phyloP scores from a whole-genome alignment of 2,113 vertebrate species.

The Pterocles burchelli region DNA sequence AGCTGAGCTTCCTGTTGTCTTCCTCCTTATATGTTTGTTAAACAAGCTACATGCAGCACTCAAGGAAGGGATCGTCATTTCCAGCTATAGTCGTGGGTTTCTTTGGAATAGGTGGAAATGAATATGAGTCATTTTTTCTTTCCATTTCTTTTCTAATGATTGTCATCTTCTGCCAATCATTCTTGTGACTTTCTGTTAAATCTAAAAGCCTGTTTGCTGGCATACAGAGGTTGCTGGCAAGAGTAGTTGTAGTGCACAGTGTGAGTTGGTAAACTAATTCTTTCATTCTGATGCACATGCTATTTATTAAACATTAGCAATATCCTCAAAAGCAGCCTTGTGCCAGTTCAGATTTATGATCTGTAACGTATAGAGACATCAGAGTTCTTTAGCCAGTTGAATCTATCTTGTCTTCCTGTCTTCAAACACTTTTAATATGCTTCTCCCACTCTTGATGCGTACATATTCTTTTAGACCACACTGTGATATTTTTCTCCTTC shows the following conservation, averaged over 20 bases:
- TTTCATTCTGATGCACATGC: not conserved
- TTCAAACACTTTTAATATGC: not conserved
- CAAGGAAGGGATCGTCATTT: not conserved
- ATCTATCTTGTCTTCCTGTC: not conserved
- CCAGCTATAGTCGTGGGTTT: not conserved
- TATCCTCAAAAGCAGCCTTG: not conserved
- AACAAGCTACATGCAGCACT: conserved; percentile 16
- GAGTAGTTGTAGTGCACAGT: not conserved
- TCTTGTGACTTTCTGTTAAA: not conserved
- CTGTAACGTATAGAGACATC: not conserved
- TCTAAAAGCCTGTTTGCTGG: not conserved
- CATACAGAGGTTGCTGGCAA: not conserved
- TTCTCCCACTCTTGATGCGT: not conserved
- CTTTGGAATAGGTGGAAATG: not conserved
- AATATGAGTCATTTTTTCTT: not conserved
- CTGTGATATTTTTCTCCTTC: not conserved
- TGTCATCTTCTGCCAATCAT: not conserved
- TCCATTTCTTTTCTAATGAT: not conserved
- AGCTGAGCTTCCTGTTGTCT: conserved; percentile 60
- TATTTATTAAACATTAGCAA: not conserved
- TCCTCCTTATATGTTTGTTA: conserved; percentile 42
- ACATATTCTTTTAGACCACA: not conserved
- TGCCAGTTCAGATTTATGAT: not conserved
- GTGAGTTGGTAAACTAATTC: not conserved
- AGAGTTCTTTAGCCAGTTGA: not conserved